Evolutionary conservation across 2,888 invertebrate genomes (phyloP), one percentile per base, ranked within the genome.

Genomic region (Xiphydria camelus): DNA sequence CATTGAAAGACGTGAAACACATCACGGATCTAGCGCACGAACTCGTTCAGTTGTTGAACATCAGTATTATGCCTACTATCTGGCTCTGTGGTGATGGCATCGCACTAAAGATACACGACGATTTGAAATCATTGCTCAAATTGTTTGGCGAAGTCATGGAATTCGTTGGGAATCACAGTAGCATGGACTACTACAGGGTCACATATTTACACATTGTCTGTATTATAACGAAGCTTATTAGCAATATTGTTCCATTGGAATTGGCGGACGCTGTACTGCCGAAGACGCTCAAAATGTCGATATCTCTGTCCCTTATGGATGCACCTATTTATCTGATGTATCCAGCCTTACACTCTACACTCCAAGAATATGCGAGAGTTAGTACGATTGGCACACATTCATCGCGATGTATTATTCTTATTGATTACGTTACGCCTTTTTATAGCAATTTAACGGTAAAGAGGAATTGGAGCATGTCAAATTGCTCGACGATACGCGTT

Each of bases 21-120:
- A 47, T 72, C 4, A 60, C 59, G 15, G 68, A 71, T 34, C 40
- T 72, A 19, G 47, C 55, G 1, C 59, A 61, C 10, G 73, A 79
- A 51, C 67, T 83, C 1, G 67, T 81, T 2, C 72, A 77, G 33
- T 71, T 87, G 41, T 64, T 86, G 38, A 66, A 77, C 15, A 75
- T 79, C 22, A 82, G 82, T 59, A 71, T 86, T 0, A 77, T 72
- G 59, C 79, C 80, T 14, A 66, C 70, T 23, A 79, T 85, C 49
- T 86, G 86, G 85, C 69, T 75, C 7, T 65, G 64, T 15, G 55
- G 53, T 4, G 66, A 73, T 18, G 50, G 41, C 4, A 41, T 62
- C 12, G 65, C 68, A 3, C 41, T 62, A 2, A 67, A 61, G 47
- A 57, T 70, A 19, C 64, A 53, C 3, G 65, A 70, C 31, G 61